These are phyloP conservation scores for Sisyra nigra DNA, from an alignment of 2,888 invertebrate genomes.

Conservation along the genomic window DNA sequence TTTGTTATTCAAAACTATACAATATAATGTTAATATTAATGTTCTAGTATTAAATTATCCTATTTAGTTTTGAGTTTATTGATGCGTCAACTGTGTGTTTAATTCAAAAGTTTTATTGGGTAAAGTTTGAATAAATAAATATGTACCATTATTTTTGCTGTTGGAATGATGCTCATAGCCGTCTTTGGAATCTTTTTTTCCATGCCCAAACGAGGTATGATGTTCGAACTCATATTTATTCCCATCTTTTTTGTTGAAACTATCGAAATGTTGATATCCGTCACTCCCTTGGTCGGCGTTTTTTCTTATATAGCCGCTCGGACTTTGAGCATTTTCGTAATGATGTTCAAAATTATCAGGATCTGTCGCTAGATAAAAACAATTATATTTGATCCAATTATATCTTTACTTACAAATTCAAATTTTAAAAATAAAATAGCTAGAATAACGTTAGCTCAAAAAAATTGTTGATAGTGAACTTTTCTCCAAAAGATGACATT, in stretches of 20 bases:
- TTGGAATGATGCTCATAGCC: constrained; percentile 5
- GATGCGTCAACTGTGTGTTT: too few species aligned
- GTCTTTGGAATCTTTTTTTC: constrained; percentile 25
- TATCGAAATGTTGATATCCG: constrained; percentile 56
- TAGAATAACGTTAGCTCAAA: too few species aligned
- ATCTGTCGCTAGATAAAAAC: constrained; percentile 15
- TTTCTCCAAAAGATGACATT: too few species aligned
- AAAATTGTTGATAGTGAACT: too few species aligned
- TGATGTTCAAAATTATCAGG: constrained; percentile 37
- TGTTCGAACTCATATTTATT: constrained; percentile 57
- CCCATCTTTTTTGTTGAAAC: constrained; percentile 55
- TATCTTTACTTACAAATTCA: too few species aligned
- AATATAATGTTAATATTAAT: too few species aligned
- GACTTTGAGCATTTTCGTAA: constrained; percentile 42
- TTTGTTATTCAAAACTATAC: too few species aligned
- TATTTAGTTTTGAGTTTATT: too few species aligned
- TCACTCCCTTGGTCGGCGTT: constrained; percentile 47
- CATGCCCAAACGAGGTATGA: constrained; percentile 45
- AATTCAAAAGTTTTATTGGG: too few species aligned
- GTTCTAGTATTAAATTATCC: too few species aligned
- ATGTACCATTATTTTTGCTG: constrained; percentile 1
- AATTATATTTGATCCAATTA: too few species aligned
- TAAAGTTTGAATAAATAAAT: neutral
- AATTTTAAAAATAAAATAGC: too few species aligned
- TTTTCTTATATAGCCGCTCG: constrained; percentile 46